Conservation (phyloP, 1,140 invertebrate species). For the Hydropsyche tenuis region DNA sequence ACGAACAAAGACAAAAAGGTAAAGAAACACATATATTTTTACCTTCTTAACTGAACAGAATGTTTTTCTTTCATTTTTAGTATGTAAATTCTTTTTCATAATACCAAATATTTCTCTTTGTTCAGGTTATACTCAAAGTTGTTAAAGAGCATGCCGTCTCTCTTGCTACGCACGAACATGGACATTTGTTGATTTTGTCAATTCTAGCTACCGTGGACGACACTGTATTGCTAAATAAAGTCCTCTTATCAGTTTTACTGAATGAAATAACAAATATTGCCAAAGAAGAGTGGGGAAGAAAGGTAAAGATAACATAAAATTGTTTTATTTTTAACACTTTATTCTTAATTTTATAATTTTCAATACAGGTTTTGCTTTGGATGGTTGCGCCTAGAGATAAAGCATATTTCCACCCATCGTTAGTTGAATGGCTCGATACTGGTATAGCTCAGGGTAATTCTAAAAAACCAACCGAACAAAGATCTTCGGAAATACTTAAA, state of each 20-base stretch:
- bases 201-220: constrained; percentile 93
- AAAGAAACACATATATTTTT: constrained; percentile 34
- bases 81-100: neutral
- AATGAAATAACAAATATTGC: constrained; percentile 75
- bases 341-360: neutral
- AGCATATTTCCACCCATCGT: constrained; percentile 75
- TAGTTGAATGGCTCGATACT: constrained; percentile 72
- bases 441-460: constrained; percentile 75
- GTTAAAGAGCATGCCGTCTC: constrained; percentile 85
- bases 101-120: constrained; percentile 14
- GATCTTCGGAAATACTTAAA: constrained; percentile 77
- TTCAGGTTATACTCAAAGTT: constrained; percentile 74
- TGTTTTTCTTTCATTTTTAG: constrained; percentile 12
- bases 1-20: constrained; percentile 79
- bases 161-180: constrained; percentile 84
- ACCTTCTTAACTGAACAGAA: neutral
- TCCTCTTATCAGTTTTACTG: constrained; percentile 77
- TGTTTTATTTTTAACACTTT: neutral
- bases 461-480: constrained; percentile 79
- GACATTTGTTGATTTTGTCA: constrained; percentile 81
- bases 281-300: constrained; percentile 74
- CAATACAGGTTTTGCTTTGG: constrained; percentile 73
- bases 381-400: constrained; percentile 80
- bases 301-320: constrained; percentile 57
- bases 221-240: constrained; percentile 87